Base-by-base conservation (phyloP, 1,140 invertebrate species). In the Aphidius ervi region DNA sequence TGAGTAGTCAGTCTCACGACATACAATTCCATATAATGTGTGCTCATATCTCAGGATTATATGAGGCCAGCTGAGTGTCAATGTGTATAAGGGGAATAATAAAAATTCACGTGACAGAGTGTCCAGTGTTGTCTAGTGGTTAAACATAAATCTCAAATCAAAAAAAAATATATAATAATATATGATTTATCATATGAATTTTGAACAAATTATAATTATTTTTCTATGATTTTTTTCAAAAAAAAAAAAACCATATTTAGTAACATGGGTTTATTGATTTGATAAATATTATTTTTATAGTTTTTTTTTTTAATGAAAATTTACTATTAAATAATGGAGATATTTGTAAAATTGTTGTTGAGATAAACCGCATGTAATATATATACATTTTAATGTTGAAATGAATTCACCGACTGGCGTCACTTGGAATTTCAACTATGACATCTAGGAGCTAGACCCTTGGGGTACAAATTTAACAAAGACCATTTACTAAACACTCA, bases 1-100 rank as follows among this genome's bases (percentile, higher is more conserved):
- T 56, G 41, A 42, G 61, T 49, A 60, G 58, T 45, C 55, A 50
- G 53, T 46, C 47, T 52, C 40, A 42, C 47, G 58, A 61, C 65
- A 70, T 65, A 67, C 65, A 73, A 70, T 70, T 74, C 78, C 73
- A 69, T 63, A 74, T 77, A 75, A 79, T 77, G 66, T 72, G 67
- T 58, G 70, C 66, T 73, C 77, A 76, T 80, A 80, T 80, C 77
- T 78, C 76, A 78, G 75, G 76, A 80, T 80, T 78, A 72, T 72
- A 73, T 31, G 23, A 76, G 71, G 58, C 65, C 58, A 59, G 62
- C 53, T 46, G 62, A 20, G 50, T 50, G 54, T 64, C 59, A 49
- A 39, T 31, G 23, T 31, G 23, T 31, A 31, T 31, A 31, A 56
- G 54, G 58, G 46, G 55, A 50, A 58, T 56, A 54, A 54, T 54